A percentile compares a stretch with the other conserved stretches of the same genome.
Conservation (phyloP, 2,797 vertebrate species). For the Cynopterus sphinx region DNA sequence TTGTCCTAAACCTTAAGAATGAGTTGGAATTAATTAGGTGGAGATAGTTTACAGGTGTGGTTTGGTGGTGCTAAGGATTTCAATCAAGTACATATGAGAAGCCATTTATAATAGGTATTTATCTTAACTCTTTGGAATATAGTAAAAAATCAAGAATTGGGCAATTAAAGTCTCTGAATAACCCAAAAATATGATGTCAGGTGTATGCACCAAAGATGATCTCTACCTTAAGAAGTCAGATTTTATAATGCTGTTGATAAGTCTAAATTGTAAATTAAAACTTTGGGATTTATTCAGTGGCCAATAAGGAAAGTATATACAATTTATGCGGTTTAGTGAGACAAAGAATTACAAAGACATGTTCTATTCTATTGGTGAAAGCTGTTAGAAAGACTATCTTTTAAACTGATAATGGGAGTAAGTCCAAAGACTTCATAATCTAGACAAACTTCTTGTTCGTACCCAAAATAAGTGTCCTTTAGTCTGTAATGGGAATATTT, state of each 20-base stretch:
- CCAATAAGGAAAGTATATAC: not conserved
- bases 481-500: not conserved
- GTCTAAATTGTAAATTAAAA: conserved; percentile 33
- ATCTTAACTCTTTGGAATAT: not conserved
- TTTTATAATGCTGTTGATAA: not conserved
- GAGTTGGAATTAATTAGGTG: not conserved
- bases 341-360: not conserved
- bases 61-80: not conserved
- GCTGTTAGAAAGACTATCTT: not conserved
- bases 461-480: not conserved
- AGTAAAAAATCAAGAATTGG: not conserved
- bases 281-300: not conserved
- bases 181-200: not conserved
- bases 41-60: not conserved
- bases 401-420: not conserved
- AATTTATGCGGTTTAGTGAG: not conserved
- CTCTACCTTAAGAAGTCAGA: not conserved
- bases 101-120: not conserved
- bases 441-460: not conserved
- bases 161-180: not conserved
- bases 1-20: not conserved
- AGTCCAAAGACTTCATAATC: not conserved
- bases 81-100: not conserved
- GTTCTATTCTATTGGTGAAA: not conserved
- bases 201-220: not conserved